Percentiles rank a stretch among this genome's conserved stretches.
These are phyloP conservation scores for Thalassoma bifasciatum DNA, from an alignment of 2,113 vertebrate genomes.

Conservation along the genomic window DNA sequence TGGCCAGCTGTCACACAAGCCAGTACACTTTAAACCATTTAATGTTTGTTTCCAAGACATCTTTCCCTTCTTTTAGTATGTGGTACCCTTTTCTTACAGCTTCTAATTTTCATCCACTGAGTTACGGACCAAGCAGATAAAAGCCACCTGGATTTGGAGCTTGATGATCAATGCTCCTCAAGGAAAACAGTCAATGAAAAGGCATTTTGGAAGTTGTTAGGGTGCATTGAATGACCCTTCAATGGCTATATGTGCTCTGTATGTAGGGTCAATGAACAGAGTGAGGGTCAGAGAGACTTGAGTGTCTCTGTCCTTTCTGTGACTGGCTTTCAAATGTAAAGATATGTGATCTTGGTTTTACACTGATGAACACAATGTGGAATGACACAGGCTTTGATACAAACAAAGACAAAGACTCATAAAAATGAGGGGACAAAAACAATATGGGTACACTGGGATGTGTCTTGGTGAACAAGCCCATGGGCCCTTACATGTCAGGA, in stretches of 20 bases:
- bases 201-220: conserved; percentile 40
- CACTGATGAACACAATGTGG: conserved; percentile 55
- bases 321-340: conserved; percentile 47
- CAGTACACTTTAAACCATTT: neutral
- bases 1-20: conserved; percentile 23
- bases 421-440: conserved; percentile 44
- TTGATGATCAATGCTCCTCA: conserved; percentile 20
- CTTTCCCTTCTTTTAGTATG: conserved; percentile 14
- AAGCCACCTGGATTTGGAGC: conserved; percentile 23
- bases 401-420: conserved; percentile 54
- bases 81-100: conserved; percentile 36
- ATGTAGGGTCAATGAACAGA: conserved; percentile 30
- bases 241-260: conserved; percentile 20
- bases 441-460: conserved; percentile 48
- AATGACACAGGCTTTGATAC: conserved; percentile 59
- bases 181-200: conserved; percentile 43
- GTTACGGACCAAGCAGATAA: conserved; percentile 18
- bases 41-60: neutral
- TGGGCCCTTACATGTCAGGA: conserved; percentile 30
- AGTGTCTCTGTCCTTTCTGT: conserved; percentile 39
- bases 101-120: conserved; percentile 15
- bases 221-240: conserved; percentile 35
- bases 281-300: conserved; percentile 30
- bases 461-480: conserved; percentile 21
- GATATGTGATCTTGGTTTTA: conserved; percentile 54